Evolutionary conservation across 2,113 vertebrate species (phyloP).

Genomic region (Solea solea): DNA sequence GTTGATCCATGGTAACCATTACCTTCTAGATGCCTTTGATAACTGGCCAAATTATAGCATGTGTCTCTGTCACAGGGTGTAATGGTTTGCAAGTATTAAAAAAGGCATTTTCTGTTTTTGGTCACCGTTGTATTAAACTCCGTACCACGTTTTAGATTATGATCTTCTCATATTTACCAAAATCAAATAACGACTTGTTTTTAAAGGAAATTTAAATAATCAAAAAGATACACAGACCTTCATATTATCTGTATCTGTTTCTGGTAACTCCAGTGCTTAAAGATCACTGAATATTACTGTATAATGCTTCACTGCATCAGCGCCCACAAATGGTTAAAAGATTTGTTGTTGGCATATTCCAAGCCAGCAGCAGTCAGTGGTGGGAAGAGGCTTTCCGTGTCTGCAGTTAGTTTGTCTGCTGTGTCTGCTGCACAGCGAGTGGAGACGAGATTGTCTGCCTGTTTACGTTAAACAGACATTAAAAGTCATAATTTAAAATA

Average conservation of each 20-base stretch:
- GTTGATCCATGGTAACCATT: no score
- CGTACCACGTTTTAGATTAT: no score
- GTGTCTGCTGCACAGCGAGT: constrained; percentile 41
- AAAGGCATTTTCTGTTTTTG: no score
- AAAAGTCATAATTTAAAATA: constrained; percentile 27
- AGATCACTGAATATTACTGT: neutral
- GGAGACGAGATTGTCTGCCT: constrained; percentile 38
- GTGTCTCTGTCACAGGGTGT: no score
- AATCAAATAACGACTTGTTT: no score
- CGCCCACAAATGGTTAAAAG: constrained; percentile 62
- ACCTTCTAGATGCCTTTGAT: no score
- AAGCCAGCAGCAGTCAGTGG: constrained; percentile 47
- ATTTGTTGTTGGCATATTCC: constrained; percentile 57
- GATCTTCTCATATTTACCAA: no score
- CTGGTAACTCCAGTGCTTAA: constrained; percentile 30
- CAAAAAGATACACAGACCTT: no score
- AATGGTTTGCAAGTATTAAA: no score
- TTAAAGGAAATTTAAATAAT: no score
- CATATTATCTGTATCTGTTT: constrained; percentile 18
- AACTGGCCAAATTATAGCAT: no score
- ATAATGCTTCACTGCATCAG: neutral
- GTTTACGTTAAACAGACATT: constrained; percentile 42
- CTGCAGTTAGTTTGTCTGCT: constrained; percentile 59
- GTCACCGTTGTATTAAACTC: no score
- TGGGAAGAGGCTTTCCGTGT: constrained; percentile 61